These are phyloP conservation scores for Terrapene triunguis DNA, from an alignment of 2,113 vertebrate species.

Conservation along the genomic window DNA sequence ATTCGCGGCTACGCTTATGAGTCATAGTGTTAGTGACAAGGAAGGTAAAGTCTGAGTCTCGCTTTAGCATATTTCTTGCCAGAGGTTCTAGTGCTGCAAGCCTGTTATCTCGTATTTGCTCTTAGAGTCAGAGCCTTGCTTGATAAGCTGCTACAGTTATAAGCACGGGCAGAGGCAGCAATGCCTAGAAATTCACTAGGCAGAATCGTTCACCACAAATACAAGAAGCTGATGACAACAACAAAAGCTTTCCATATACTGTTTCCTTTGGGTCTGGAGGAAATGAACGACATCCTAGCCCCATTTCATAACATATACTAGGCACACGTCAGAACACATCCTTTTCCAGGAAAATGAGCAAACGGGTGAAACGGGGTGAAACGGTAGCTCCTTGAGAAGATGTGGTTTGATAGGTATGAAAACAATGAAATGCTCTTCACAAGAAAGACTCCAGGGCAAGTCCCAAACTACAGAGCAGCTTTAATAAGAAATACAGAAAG, in stretches of 20 bases:
- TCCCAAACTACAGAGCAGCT: not conserved
- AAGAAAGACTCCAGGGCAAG: not conserved
- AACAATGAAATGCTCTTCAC: not conserved
- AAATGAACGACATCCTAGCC: not conserved
- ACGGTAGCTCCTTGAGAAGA: not conserved
- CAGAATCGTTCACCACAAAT: not conserved
- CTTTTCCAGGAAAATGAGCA: not conserved
- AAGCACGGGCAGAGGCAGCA: not conserved
- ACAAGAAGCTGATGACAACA: not conserved
- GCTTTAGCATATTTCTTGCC: not conserved
- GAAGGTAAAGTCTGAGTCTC: not conserved
- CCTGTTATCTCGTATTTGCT: not conserved
- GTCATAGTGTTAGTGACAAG: not conserved
- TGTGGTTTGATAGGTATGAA: fast-evolving
- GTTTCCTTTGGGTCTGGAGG: not conserved
- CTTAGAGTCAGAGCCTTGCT: fast-evolving
- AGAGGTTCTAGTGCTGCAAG: not conserved
- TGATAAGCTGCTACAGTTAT: not conserved
- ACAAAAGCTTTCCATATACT: not conserved
- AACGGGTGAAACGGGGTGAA: not conserved
- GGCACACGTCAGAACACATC: not conserved
- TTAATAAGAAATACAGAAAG: not conserved
- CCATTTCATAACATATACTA: not conserved
- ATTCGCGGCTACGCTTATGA: not conserved
- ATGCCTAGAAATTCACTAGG: not conserved